Evolutionary conservation across 2,888 invertebrate genomes (phyloP), one percentile per base, ranked within the genome.

Genomic region (Operophtera brumata): DNA sequence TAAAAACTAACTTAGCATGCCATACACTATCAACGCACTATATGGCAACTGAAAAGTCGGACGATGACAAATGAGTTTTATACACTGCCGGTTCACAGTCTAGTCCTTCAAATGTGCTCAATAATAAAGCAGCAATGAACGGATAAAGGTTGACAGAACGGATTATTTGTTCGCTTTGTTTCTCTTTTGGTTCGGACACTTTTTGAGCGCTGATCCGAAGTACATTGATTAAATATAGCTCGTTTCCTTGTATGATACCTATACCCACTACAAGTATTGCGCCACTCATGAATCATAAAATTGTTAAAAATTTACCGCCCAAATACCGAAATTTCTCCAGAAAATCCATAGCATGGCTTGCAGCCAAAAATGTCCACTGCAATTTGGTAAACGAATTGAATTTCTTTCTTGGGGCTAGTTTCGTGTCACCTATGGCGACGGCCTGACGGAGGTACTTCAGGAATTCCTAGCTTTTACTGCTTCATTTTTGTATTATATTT

Each of bases 291-390:
- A 45, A 52, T 57, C 48, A 49, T 52, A 52, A 45, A 52, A 57
- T 46, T 42, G 47, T 43, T 43, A 20, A 28, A 52, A 48, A 11
- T 37, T 48, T 40, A 41, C 30, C 25, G 34, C 30, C 28, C 10
- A 7, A 44, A 39, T 45, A 34, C 26, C 12, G 35, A 45, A 48
- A 32, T 36, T 10, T 41, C 25, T 47, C 50, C 45, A 34, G 43
- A 36, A 47, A 58, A 47, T 28, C 46, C 35, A 42, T 35, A 32
- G 50, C 49, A 39, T 62, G 62, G 62, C 55, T 37, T 35, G 35
- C 30, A 47, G 62, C 62, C 62, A 60, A 56, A 51, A 57, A 57
- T 44, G 50, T 46, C 48, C 40, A n/a, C 40, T 35, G 47, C 55
- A 57, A 28, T 55, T 53, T 48, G 12, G 45, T 57, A 35, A 48